Evolutionary conservation across 2,113 vertebrate species (phyloP).

Genomic region (Rhinoptilus africanus): DNA sequence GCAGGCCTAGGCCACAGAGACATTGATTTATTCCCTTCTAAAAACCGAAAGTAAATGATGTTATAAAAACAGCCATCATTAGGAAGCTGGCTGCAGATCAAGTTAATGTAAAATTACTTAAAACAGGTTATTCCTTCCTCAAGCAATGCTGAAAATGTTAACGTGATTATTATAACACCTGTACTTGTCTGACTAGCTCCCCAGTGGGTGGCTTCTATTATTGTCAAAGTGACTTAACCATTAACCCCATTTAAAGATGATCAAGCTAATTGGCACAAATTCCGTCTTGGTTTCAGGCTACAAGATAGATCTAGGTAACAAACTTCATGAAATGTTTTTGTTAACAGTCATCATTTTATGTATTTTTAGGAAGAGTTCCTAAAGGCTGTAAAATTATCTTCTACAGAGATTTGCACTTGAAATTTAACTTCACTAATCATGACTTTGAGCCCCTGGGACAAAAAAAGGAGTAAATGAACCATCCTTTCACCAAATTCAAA

Average conservation of each 20-base stretch:
- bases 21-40: not conserved
- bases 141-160: not conserved
- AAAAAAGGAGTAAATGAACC: not conserved
- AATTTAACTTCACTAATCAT: not conserved
- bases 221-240: conserved; percentile 54
- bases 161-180: conserved; percentile 2
- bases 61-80: not conserved
- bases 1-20: not conserved
- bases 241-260: conserved; percentile 43
- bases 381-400: not conserved
- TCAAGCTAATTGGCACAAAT: conserved; percentile 20
- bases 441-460: not conserved
- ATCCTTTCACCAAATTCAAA: not conserved
- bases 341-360: not conserved
- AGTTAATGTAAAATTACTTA: not conserved
- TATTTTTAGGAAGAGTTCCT: not conserved
- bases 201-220: conserved; percentile 47
- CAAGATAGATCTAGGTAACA: not conserved
- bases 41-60: not conserved
- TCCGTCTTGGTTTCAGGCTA: conserved; percentile 2
- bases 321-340: not conserved
- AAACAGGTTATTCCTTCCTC: conserved; percentile 5
- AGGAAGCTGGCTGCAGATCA: not conserved
- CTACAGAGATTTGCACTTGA: not conserved
- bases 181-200: not conserved